These are phyloP conservation scores for Sylvia atricapilla DNA, from an alignment of 2,113 vertebrate genomes.

Conservation along the genomic window DNA sequence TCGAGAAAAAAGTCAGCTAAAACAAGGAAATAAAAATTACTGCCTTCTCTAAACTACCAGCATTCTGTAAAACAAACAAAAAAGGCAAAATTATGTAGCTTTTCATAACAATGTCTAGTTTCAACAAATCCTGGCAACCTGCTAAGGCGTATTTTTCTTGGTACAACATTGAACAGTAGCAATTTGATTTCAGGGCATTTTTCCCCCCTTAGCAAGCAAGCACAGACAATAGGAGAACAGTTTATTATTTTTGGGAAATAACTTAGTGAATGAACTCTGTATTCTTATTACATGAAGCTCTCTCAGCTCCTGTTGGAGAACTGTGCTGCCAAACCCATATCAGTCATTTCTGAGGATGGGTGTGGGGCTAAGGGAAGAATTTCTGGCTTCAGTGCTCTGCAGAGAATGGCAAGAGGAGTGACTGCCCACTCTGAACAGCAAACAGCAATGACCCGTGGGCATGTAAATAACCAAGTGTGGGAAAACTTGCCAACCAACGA, in stretches of 20 bases:
- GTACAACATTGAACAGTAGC: neutral
- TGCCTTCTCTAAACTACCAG: neutral
- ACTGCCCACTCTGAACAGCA: neutral
- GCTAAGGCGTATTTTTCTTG: neutral
- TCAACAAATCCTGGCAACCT: neutral
- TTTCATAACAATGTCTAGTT: neutral
- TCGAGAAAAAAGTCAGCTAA: neutral
- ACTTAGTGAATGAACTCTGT: neutral
- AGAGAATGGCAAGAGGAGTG: neutral
- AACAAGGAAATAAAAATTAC: neutral
- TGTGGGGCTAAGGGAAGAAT: neutral
- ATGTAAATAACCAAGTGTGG: neutral
- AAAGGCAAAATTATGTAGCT: neutral
- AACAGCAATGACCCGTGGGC: neutral
- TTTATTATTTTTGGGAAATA: neutral
- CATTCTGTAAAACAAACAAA: neutral
- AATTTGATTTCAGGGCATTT: neutral
- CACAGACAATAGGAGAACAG: neutral
- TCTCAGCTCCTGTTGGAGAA: neutral
- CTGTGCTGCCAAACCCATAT: rapidly evolving
- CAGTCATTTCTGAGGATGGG: neutral
- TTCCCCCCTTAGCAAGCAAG: neutral
- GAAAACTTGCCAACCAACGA: neutral
- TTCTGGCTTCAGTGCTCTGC: neutral
- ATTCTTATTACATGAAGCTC: neutral